Evolutionary conservation across 2,888 invertebrate genomes (phyloP).

Genomic region (Euzophera pinguis): DNA sequence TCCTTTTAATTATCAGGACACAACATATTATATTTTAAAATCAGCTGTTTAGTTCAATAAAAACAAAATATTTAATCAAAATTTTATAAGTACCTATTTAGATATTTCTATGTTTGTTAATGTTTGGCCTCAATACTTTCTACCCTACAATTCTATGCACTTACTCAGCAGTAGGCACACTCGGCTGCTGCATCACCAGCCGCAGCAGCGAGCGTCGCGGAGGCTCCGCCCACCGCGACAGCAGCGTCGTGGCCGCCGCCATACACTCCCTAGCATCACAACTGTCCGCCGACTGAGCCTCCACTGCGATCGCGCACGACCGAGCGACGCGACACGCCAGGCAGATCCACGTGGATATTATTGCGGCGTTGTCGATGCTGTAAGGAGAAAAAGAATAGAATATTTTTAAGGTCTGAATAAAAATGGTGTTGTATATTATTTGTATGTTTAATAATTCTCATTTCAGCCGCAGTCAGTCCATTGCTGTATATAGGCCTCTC

Average conservation of each 20-base stretch:
- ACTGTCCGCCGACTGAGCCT: slow-evolving; percentile 14
- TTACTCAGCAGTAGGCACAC: slow-evolving; percentile 42
- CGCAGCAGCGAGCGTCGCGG: slow-evolving; percentile 45
- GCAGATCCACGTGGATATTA: slow-evolving; percentile 58
- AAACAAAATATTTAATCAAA: too few relatives aligned
- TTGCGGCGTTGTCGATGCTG: slow-evolving; percentile 50
- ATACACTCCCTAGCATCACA: slow-evolving; percentile 14
- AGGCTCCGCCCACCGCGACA: slow-evolving; percentile 42
- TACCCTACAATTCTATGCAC: slow-evolving; percentile 14
- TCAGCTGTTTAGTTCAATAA: too few relatives aligned
- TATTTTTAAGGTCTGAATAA: too few relatives aligned
- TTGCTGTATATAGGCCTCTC: too few relatives aligned
- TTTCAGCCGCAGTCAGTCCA: too few relatives aligned
- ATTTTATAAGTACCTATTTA: too few relatives aligned
- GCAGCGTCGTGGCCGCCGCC: slow-evolving; percentile 25
- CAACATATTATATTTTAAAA: too few relatives aligned
- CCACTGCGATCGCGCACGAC: neutral
- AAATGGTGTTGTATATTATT: too few relatives aligned
- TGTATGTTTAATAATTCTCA: too few relatives aligned
- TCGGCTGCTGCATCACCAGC: slow-evolving; percentile 41
- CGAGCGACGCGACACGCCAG: slow-evolving; percentile 35
- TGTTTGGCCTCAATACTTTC: too few relatives aligned
- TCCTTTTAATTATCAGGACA: too few relatives aligned
- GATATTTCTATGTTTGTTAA: too few relatives aligned
- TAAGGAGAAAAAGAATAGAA: neutral